Percentiles rank a stretch among this genome's conserved stretches.
phyloP scores from a whole-genome alignment of 2,888 invertebrate genomes.

The Acanthosepion pharaonis region DNA sequence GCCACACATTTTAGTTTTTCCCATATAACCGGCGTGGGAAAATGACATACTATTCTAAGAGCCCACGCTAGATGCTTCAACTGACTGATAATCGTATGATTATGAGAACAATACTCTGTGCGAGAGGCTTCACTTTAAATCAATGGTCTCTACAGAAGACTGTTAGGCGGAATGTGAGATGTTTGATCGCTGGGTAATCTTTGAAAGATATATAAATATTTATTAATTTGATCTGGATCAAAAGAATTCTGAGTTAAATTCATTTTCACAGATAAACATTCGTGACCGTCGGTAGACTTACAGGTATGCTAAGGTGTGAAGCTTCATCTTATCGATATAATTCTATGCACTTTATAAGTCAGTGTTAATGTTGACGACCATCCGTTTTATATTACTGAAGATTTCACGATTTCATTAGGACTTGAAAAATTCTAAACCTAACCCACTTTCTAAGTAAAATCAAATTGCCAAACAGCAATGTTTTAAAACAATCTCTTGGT shows the following conservation, averaged over 20 bases:
- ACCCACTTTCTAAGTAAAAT: no score
- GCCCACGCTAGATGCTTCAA: neutral
- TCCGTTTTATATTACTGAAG: no score
- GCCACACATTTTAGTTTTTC: neutral
- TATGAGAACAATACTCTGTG: neutral
- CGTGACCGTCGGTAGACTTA: neutral
- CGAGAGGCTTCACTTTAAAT: neutral
- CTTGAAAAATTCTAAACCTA: no score
- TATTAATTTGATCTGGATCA: neutral
- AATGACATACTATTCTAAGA: neutral
- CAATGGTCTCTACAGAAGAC: neutral
- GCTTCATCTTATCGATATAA: no score
- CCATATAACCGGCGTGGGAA: neutral
- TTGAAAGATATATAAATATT: neutral
- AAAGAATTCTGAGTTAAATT: neutral
- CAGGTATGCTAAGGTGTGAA: no score
- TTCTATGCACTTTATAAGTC: no score
- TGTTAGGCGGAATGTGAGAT: neutral
- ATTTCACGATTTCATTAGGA: no score
- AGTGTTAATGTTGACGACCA: no score
- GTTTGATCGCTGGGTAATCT: neutral
- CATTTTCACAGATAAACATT: neutral
- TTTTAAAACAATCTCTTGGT: no score
- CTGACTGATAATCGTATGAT: conserved; percentile 17
- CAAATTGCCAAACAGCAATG: no score